Percentiles rank a stretch among this genome's conserved stretches.
Conservation (phyloP, 2,888 invertebrate genomes). For the Bhutanitis thaidina region DNA sequence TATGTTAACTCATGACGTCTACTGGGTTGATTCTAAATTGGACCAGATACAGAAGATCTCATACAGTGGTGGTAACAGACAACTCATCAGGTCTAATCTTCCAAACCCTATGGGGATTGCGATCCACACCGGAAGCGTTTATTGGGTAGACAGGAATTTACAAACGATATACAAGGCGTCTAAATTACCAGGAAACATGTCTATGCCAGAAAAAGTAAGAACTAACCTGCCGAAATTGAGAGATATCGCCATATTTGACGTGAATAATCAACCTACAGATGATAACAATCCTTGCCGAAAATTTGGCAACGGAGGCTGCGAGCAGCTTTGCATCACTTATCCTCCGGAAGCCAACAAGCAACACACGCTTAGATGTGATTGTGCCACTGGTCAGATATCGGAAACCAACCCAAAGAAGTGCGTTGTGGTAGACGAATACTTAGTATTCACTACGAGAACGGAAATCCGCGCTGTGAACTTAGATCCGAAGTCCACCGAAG, state of each 20-base stretch:
- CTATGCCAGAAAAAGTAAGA: constrained; percentile 85
- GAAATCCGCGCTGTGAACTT: constrained; percentile 95
- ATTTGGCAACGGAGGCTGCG: constrained; percentile 90
- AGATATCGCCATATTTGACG: constrained; percentile 95
- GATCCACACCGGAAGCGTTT: constrained; percentile 89
- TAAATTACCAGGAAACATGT: constrained; percentile 86
- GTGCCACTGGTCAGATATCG: constrained; percentile 91
- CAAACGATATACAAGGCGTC: constrained; percentile 90
- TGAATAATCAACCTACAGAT: constrained; percentile 91
- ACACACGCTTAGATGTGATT: constrained; percentile 89
- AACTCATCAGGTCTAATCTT: constrained; percentile 90
- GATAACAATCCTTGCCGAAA: constrained; percentile 89
- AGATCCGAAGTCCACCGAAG: constrained; percentile 88
- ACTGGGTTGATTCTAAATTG: constrained; percentile 97
- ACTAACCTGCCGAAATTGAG: constrained; percentile 91
- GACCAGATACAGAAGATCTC: constrained; percentile 97
- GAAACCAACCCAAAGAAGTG: constrained; percentile 85
- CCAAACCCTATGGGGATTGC: constrained; percentile 97
- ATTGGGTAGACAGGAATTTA: constrained; percentile 96
- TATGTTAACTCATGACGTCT: constrained; percentile 95
- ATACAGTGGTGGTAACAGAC: constrained; percentile 88
- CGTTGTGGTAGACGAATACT: constrained; percentile 90
- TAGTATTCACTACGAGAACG: constrained; percentile 96
- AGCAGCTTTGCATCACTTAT: constrained; percentile 96
- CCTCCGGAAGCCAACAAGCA: constrained; percentile 83